Percentiles rank a stretch among this genome's conserved stretches.
phyloP scores from a whole-genome alignment of 2,797 vertebrate species.

The Sardinella longiceps region DNA sequence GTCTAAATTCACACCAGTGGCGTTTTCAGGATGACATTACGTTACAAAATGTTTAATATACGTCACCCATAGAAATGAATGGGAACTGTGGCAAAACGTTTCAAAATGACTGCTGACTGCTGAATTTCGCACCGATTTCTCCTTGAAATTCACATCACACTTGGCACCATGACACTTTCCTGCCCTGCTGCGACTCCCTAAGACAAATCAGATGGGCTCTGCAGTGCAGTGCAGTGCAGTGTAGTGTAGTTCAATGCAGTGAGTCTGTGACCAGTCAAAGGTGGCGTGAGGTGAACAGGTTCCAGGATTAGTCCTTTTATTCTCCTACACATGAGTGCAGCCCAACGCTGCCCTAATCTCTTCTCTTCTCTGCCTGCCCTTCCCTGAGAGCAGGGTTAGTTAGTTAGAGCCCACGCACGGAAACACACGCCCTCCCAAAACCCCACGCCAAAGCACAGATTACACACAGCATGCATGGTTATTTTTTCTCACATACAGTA shows the following conservation, averaged over 20 bases:
- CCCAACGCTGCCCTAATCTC: not conserved
- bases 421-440: not conserved
- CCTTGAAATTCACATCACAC: too few species aligned
- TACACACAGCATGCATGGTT: not conserved
- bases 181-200: not conserved
- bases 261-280: not conserved
- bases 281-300: not conserved
- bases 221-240: too few species aligned
- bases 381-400: not conserved
- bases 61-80: too few species aligned
- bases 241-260: not conserved
- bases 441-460: not conserved
- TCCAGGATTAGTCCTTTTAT: not conserved
- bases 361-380: not conserved
- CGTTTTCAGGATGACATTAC: too few species aligned
- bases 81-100: too few species aligned
- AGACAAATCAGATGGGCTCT: not conserved
- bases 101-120: too few species aligned
- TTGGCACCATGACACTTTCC: not conserved
- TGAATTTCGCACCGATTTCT: too few species aligned
- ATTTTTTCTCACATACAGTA: conserved; percentile 34
- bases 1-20: too few species aligned
- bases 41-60: too few species aligned
- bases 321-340: not conserved
- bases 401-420: not conserved